Conservation (phyloP, 2,888 invertebrate genomes). For the Euplagia quadripunctaria region DNA sequence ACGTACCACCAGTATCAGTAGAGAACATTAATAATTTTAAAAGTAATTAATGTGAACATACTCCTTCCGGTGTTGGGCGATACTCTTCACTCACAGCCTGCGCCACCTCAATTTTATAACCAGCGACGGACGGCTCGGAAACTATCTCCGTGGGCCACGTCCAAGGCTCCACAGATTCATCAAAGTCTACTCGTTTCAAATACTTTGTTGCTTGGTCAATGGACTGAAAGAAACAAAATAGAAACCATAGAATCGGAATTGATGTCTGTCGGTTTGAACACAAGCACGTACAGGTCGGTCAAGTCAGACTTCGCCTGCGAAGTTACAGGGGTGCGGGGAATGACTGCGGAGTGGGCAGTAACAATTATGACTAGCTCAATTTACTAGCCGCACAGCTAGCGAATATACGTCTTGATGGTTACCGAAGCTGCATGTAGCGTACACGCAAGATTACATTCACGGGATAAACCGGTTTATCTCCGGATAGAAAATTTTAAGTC, state of each 20-base stretch:
- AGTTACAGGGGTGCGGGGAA: no score
- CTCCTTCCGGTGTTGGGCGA: constrained; percentile 31
- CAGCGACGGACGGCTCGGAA: constrained; percentile 58
- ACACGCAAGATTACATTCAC: no score
- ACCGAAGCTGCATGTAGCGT: no score
- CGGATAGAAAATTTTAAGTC: no score
- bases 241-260: background rate
- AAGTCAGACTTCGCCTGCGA: background rate
- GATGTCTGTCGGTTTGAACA: background rate
- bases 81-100: constrained; percentile 59
- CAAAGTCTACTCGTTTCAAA: constrained; percentile 45
- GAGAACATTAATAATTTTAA: background rate
- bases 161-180: constrained; percentile 55
- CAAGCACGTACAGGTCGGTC: no score
- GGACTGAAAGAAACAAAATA: constrained; percentile 9
- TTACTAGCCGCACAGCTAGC: no score
- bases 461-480: no score
- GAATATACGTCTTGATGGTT: no score
- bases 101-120: constrained; percentile 53
- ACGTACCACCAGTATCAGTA: no score
- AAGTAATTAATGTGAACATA: background rate
- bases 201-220: constrained; percentile 62
- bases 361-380: no score
- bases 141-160: constrained; percentile 60
- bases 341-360: no score